Percentiles rank a stretch among this genome's conserved stretches.
These are phyloP conservation scores for Drosophila bocki DNA, from an alignment of 1,140 invertebrate genomes.

Conservation along the genomic window DNA sequence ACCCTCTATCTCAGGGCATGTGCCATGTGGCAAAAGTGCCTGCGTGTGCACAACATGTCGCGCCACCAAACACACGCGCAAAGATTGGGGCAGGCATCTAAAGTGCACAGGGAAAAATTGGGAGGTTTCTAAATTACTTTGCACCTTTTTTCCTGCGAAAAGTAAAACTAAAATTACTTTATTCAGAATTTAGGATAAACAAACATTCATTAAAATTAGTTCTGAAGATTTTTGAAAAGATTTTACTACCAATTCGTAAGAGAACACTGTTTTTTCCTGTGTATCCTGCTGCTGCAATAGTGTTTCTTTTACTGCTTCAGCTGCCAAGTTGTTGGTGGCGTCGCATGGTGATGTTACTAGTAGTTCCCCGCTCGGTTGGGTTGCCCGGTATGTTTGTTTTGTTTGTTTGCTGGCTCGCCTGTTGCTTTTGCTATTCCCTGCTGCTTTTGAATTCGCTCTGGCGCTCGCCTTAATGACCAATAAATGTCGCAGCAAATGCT, in stretches of 20 bases:
- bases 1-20: constrained; percentile 17
- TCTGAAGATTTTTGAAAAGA: background rate
- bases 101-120: constrained; percentile 19
- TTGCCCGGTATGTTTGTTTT: constrained; percentile 33
- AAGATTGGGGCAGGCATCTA: constrained; percentile 42
- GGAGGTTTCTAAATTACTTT: background rate
- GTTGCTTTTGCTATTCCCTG: constrained; percentile 13
- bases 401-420: constrained; percentile 24
- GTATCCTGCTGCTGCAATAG: constrained; percentile 3
- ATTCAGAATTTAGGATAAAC: background rate
- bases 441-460: constrained; percentile 31
- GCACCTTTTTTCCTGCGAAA: background rate
- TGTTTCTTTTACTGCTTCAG: constrained; percentile 10
- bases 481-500: constrained; percentile 49
- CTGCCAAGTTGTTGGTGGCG: constrained; percentile 41
- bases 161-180: background rate
- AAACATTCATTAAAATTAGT: background rate
- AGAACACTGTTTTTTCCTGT: background rate
- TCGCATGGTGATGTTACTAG: constrained; percentile 35
- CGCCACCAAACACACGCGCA: constrained; percentile 50
- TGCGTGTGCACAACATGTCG: constrained; percentile 78
- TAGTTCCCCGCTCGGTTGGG: constrained; percentile 10
- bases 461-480: constrained; percentile 70
- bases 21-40: constrained; percentile 37
- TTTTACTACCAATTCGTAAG: background rate